Conservation (phyloP, 2,797 vertebrate species). For the Sebastes hopkinsi region DNA sequence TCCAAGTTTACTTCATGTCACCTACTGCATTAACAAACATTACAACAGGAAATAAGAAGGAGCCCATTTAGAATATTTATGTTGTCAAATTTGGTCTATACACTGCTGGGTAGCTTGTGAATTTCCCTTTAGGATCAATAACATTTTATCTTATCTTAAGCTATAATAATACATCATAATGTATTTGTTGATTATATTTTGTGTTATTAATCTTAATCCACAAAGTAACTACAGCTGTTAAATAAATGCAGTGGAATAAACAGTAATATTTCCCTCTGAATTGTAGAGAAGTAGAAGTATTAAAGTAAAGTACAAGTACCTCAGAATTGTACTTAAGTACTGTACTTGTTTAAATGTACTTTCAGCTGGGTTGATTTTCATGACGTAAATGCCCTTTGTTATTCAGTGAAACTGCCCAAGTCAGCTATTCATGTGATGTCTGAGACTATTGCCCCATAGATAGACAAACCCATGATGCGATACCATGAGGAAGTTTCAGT, state of each 20-base stretch:
- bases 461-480: constrained; percentile 26
- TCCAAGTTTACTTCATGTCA: too few species aligned
- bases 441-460: not conserved
- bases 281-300: not conserved
- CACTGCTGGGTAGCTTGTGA: not conserved
- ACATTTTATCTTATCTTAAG: not conserved
- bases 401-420: not conserved
- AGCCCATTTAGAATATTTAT: too few species aligned
- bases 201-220: not conserved
- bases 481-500: constrained; percentile 32
- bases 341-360: not conserved
- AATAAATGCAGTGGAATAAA: not conserved
- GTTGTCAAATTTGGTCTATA: too few species aligned
- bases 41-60: too few species aligned
- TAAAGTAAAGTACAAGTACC: not conserved
- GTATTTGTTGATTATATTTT: not conserved
- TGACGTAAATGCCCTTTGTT: not conserved
- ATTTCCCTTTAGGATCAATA: not conserved
- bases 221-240: not conserved
- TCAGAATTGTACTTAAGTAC: too few species aligned
- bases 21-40: too few species aligned
- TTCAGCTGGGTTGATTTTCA: not conserved
- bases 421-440: not conserved
- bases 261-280: too few species aligned
- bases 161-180: not conserved